These are phyloP conservation scores for Trichomalopsis sarcophagae DNA, from an alignment of 1,140 invertebrate genomes.

Conservation along the genomic window DNA sequence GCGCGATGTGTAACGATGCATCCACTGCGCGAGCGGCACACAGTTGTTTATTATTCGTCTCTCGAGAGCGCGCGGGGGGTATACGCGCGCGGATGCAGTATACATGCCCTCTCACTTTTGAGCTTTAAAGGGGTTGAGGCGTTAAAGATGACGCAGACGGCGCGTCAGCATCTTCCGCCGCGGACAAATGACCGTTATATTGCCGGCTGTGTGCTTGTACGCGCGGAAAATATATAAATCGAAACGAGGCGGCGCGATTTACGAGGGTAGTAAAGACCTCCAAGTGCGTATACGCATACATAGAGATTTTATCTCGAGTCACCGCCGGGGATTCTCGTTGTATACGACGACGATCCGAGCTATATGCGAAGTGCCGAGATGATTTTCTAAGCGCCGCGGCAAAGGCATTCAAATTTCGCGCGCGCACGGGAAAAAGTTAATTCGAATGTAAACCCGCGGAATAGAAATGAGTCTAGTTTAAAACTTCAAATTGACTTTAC, in stretches of 20 bases:
- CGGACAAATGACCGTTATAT: slow-evolving; percentile 31
- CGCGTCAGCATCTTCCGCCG: not conserved
- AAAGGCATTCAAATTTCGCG: too few relatives aligned
- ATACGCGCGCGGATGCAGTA: too few relatives aligned
- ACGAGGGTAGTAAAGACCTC: not conserved
- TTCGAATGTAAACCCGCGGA: slow-evolving; percentile 36
- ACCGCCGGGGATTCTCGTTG: too few relatives aligned
- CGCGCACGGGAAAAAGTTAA: slow-evolving; percentile 6
- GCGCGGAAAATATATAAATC: not conserved
- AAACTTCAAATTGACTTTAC: slow-evolving; percentile 46
- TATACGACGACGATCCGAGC: too few relatives aligned
- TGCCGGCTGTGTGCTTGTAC: not conserved
- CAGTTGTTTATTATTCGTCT: not conserved
- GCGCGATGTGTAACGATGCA: not conserved
- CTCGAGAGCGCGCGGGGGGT: not conserved
- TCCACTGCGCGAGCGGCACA: too few relatives aligned
- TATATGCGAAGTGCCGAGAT: too few relatives aligned
- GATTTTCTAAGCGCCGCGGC: too few relatives aligned
- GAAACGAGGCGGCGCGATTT: not conserved
- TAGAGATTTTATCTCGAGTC: too few relatives aligned
- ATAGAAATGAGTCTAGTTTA: slow-evolving; percentile 46
- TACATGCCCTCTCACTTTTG: not conserved
- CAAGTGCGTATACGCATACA: not conserved
- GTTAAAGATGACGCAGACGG: slow-evolving; percentile 24
- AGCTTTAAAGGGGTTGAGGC: not conserved